These are phyloP conservation scores for Cantharis rustica DNA, from an alignment of 2,888 invertebrate genomes.

Conservation along the genomic window DNA sequence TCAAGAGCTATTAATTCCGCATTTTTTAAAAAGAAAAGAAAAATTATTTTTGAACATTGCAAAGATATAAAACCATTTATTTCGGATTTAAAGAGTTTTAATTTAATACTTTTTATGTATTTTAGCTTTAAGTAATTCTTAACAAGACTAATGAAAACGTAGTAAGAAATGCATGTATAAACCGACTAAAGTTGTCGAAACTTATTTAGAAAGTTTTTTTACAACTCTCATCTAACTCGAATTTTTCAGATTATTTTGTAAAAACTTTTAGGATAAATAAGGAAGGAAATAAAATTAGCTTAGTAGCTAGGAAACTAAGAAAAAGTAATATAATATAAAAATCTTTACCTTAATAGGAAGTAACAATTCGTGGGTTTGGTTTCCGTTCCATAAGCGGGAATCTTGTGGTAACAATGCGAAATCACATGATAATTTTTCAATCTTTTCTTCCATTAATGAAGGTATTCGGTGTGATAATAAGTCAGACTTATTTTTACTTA, in stretches of 20 bases:
- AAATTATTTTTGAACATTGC: background rate
- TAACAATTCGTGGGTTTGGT: conserved; percentile 72
- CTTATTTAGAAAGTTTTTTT: background rate
- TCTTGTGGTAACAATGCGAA: conserved; percentile 67
- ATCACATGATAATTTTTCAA: conserved; percentile 69
- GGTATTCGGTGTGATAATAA: background rate
- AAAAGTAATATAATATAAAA: conserved; percentile 32
- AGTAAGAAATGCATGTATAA: background rate
- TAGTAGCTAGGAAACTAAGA: background rate
- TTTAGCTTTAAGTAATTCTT: background rate
- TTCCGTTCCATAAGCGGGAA: conserved; percentile 71
- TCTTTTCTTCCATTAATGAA: conserved; percentile 60
- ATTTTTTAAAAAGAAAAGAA: background rate
- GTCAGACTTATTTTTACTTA: background rate
- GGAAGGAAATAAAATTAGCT: background rate
- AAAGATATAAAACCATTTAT: background rate
- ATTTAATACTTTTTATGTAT: background rate
- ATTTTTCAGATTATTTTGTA: background rate
- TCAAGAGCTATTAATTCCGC: background rate
- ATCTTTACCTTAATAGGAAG: conserved; percentile 68
- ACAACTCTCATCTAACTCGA: background rate
- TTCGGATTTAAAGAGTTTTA: background rate
- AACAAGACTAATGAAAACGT: background rate
- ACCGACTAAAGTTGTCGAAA: background rate
- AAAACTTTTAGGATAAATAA: background rate